Percentiles rank a stretch among this genome's conserved stretches.
Evolutionary conservation across 2,888 invertebrate species (phyloP).

Genomic region (Arge pagana): DNA sequence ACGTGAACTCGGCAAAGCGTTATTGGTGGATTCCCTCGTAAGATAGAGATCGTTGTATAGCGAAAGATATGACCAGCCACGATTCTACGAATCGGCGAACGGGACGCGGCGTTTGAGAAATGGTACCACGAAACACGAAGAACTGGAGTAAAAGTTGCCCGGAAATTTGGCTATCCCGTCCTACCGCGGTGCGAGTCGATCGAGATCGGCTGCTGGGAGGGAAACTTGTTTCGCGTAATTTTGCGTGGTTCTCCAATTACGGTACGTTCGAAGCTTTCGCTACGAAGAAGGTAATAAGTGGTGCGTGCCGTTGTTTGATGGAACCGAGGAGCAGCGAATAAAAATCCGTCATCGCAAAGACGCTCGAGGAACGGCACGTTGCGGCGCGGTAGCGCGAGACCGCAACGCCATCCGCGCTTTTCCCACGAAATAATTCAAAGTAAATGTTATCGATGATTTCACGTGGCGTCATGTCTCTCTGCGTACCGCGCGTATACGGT

Average conservation of each 20-base stretch:
- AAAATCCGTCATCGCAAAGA: slow-evolving; percentile 40
- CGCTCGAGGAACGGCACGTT: too few species aligned
- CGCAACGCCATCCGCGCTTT: slow-evolving; percentile 38
- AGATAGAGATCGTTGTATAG: slow-evolving; percentile 2
- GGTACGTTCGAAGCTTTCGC: slow-evolving; percentile 13
- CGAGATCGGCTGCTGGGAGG: too few species aligned
- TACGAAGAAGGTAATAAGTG: slow-evolving; percentile 14
- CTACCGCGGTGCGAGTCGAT: too few species aligned
- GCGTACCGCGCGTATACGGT: neutral
- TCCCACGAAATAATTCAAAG: slow-evolving; percentile 50
- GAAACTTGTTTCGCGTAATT: too few species aligned
- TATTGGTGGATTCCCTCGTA: slow-evolving; percentile 11
- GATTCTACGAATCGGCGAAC: too few species aligned
- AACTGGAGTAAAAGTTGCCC: too few species aligned
- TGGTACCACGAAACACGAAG: too few species aligned
- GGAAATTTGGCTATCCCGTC: too few species aligned
- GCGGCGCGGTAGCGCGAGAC: too few species aligned
- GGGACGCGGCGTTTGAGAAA: too few species aligned
- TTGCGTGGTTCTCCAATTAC: too few species aligned
- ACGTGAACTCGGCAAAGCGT: slow-evolving; percentile 1
- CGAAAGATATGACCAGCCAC: slow-evolving; percentile 7
- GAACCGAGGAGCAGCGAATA: slow-evolving; percentile 36
- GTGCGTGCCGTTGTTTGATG: slow-evolving; percentile 31
- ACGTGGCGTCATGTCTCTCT: neutral
- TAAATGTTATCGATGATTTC: slow-evolving; percentile 44